Percentiles rank a stretch among this genome's conserved stretches.
phyloP scores from a whole-genome alignment of 2,888 invertebrate genomes.

The Andrena marginata region DNA sequence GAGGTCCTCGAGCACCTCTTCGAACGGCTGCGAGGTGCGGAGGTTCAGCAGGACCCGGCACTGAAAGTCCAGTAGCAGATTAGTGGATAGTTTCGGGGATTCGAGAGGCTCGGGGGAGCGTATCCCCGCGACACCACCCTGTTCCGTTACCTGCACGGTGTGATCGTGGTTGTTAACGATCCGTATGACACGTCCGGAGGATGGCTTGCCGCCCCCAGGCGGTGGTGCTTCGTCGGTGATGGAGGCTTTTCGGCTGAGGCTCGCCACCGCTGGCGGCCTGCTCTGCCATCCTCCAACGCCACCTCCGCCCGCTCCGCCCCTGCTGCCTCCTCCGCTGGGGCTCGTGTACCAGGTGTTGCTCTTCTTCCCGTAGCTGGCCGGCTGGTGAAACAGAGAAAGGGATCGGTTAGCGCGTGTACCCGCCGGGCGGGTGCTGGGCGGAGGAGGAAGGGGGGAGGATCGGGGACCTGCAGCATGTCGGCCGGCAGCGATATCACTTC shows the following conservation, averaged over 20 bases:
- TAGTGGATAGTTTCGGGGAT: background rate
- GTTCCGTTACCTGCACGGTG: conserved; percentile 91
- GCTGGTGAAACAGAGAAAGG: conserved; percentile 86
- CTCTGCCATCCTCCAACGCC: conserved; percentile 84
- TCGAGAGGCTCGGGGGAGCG: no score
- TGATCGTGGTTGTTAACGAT: conserved; percentile 98
- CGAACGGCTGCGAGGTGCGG: conserved; percentile 96
- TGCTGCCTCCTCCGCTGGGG: conserved; percentile 86
- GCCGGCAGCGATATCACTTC: conserved; percentile 84
- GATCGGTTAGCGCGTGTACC: no score
- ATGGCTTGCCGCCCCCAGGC: conserved; percentile 90
- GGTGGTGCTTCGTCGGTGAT: conserved; percentile 93
- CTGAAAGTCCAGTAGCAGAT: conserved; percentile 85
- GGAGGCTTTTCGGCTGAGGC: conserved; percentile 92
- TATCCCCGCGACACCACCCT: background rate
- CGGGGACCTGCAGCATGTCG: conserved; percentile 83
- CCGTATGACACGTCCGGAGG: conserved; percentile 94
- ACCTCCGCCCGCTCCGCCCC: conserved; percentile 81
- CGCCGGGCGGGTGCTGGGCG: no score
- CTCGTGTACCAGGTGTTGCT: conserved; percentile 94
- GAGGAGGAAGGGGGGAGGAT: background rate
- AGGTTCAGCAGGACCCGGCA: conserved; percentile 96
- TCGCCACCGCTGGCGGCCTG: conserved; percentile 87
- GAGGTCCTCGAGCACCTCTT: conserved; percentile 96
- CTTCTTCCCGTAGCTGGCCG: conserved; percentile 96